Conservation (phyloP, 2,113 vertebrate genomes). For the Etheostoma spectabile region DNA sequence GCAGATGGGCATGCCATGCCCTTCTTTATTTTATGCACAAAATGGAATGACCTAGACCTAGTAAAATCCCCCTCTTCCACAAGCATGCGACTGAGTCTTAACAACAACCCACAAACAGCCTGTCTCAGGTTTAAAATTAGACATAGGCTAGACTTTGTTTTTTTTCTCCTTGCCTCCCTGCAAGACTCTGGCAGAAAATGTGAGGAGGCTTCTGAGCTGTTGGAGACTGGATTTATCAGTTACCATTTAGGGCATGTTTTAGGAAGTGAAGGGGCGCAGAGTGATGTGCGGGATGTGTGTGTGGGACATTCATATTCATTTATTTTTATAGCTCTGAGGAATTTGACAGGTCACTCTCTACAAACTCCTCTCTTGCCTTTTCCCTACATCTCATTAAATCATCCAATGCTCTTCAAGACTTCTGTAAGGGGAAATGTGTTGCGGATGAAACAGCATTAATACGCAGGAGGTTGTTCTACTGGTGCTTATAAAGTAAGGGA, state of each 20-base stretch:
- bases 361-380: slow-evolving; percentile 3
- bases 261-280: background rate
- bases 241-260: background rate
- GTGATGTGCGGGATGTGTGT: background rate
- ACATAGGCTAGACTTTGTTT: slow-evolving; percentile 50
- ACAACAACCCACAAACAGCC: slow-evolving; percentile 68
- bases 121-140: slow-evolving; percentile 69
- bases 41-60: slow-evolving; percentile 57
- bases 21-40: slow-evolving; percentile 50
- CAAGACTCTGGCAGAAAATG: slow-evolving; percentile 9
- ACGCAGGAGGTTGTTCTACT: background rate
- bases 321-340: background rate
- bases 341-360: background rate
- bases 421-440: slow-evolving; percentile 17
- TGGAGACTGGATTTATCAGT: background rate
- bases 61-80: slow-evolving; percentile 69
- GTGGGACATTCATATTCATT: background rate
- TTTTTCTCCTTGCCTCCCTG: slow-evolving; percentile 51
- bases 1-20: slow-evolving; percentile 36
- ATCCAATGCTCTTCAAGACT: background rate
- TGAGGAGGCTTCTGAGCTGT: background rate
- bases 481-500: slow-evolving; percentile 12
- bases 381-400: background rate
- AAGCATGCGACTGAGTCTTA: slow-evolving; percentile 67
- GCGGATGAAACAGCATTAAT: background rate